Conservation (phyloP, 2,888 invertebrate genomes). For the Chrysomela aeneicollis region DNA sequence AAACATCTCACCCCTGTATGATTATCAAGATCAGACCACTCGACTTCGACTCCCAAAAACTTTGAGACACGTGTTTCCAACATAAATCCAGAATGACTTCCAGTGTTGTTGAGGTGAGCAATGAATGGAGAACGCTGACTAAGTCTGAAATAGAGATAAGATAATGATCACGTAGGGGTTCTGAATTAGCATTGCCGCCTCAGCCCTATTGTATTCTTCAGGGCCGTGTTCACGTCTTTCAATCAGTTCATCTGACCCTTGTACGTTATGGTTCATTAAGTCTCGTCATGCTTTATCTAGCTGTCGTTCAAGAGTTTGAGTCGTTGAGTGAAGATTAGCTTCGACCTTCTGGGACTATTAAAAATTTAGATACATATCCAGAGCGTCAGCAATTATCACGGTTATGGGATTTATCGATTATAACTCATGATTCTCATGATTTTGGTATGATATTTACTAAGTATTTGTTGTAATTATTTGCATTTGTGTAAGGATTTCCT, state of each 20-base stretch:
- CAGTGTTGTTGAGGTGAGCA: conserved; percentile 36
- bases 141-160: conserved; percentile 30
- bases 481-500: too few species aligned
- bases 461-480: too few species aligned
- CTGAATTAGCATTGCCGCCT: conserved; percentile 30
- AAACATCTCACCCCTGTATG: too few species aligned
- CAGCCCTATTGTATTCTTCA: conserved; percentile 14
- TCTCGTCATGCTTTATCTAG: neutral
- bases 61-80: conserved; percentile 5
- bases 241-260: conserved; percentile 15
- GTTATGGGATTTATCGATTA: too few species aligned
- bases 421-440: too few species aligned
- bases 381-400: too few species aligned
- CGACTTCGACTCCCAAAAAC: too few species aligned
- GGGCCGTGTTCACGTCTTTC: conserved; percentile 18
- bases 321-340: neutral
- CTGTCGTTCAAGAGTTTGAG: neutral
- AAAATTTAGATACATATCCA: too few species aligned
- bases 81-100: conserved; percentile 34
- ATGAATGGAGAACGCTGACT: conserved; percentile 34
- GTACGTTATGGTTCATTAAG: neutral
- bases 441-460: too few species aligned
- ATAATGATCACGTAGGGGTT: conserved; percentile 32
- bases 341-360: too few species aligned
- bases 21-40: too few species aligned